These are phyloP conservation scores for Tenthredo scrophulariae DNA, from an alignment of 2,888 invertebrate genomes.

Conservation along the genomic window DNA sequence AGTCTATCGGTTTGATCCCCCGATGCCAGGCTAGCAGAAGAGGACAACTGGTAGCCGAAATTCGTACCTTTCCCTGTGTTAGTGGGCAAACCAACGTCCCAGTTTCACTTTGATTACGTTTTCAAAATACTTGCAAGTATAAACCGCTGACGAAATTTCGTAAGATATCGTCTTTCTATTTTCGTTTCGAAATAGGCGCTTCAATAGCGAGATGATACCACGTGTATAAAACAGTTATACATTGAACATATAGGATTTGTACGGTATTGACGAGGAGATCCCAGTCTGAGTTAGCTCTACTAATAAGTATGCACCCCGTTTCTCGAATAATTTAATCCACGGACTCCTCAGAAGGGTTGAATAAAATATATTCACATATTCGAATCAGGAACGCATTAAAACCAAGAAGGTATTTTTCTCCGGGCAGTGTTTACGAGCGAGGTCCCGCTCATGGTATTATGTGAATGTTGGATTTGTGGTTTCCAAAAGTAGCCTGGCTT, in stretches of 20 bases:
- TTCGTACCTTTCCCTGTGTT: conserved; percentile 62
- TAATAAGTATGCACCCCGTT: conserved; percentile 54
- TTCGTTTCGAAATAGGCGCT: conserved; percentile 18
- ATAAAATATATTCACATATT: conserved; percentile 79
- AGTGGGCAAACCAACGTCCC: conserved; percentile 56
- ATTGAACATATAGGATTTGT: background rate
- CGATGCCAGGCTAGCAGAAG: conserved; percentile 74
- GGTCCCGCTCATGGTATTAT: background rate
- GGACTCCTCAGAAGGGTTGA: conserved; percentile 76
- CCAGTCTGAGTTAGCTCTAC: conserved; percentile 6
- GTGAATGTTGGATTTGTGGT: background rate
- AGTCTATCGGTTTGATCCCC: conserved; percentile 77
- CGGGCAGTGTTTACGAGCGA: conserved; percentile 14
- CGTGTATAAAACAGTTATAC: conserved; percentile 26
- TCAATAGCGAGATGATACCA: background rate
- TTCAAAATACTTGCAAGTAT: conserved; percentile 45
- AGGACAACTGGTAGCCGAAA: conserved; percentile 69
- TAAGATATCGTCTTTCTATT: conserved; percentile 12
- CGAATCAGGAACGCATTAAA: conserved; percentile 73
- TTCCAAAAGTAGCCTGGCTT: conserved; percentile 18
- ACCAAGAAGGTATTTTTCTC: conserved; percentile 66
- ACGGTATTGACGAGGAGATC: conserved; percentile 26
- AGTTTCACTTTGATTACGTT: conserved; percentile 46
- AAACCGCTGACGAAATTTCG: background rate
- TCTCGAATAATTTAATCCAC: conserved; percentile 75